These are phyloP conservation scores for Penelope pileata DNA, from an alignment of 2,113 vertebrate species.

Conservation along the genomic window DNA sequence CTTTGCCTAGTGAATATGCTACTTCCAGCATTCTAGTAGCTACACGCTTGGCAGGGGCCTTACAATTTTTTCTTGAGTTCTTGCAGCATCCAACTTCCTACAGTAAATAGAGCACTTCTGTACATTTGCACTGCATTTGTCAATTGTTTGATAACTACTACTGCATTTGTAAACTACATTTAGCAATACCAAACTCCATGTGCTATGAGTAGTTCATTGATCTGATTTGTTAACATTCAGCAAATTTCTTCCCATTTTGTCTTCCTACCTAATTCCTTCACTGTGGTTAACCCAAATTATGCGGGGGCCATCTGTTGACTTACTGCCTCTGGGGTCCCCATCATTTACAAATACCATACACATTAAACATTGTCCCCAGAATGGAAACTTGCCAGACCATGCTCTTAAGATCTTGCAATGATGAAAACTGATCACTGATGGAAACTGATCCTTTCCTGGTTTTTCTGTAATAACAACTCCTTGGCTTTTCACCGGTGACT, in stretches of 20 bases:
- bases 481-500: not conserved
- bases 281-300: not conserved
- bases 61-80: not conserved
- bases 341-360: not conserved
- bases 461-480: not conserved
- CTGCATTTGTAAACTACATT: not conserved
- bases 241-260: not conserved
- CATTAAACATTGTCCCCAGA: not conserved
- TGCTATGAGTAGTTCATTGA: not conserved
- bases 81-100: not conserved
- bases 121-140: not conserved
- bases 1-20: constrained; percentile 2
- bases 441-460: constrained; percentile 14
- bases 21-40: not conserved
- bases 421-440: constrained; percentile 5
- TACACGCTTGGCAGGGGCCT: not conserved
- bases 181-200: not conserved
- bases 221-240: not conserved
- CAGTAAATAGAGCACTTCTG: not conserved
- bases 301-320: not conserved
- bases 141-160: not conserved
- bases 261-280: not conserved
- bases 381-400: not conserved
- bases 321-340: not conserved
- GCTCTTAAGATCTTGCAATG: not conserved